These are phyloP conservation scores for Drosophila insularis DNA, from an alignment of 1,140 invertebrate species.

Conservation along the genomic window DNA sequence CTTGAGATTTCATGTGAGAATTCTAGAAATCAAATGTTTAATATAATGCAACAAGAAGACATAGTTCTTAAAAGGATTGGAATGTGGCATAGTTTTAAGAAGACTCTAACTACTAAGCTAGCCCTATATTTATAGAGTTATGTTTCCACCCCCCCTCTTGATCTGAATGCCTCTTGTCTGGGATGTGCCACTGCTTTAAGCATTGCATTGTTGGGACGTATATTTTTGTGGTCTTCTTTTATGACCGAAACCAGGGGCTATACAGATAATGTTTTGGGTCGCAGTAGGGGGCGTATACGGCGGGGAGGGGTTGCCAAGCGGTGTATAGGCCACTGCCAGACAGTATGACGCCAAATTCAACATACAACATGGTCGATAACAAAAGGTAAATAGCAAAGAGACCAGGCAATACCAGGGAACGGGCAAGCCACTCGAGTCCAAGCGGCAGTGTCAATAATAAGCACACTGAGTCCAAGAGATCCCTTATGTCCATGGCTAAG, in stretches of 20 bases:
- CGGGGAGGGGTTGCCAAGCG: slow-evolving; percentile 13
- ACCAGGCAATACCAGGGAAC: slow-evolving; percentile 16
- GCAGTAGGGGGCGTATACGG: slow-evolving; percentile 2
- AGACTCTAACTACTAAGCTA: too few relatives aligned
- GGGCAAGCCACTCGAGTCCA: slow-evolving; percentile 45
- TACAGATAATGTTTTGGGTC: slow-evolving; percentile 7
- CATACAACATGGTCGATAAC: slow-evolving; percentile 68
- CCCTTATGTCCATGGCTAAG: slow-evolving; percentile 32
- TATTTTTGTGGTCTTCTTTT: slow-evolving; percentile 74
- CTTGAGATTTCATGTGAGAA: too few relatives aligned
- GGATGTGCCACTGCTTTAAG: slow-evolving; percentile 28
- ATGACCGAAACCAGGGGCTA: slow-evolving; percentile 39
- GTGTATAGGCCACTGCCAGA: slow-evolving; percentile 62
- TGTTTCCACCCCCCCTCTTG: too few relatives aligned
- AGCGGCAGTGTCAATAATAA: slow-evolving; percentile 59
- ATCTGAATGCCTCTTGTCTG: neutral
- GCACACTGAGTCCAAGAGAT: slow-evolving; percentile 12
- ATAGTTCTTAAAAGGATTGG: too few relatives aligned
- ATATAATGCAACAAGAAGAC: too few relatives aligned
- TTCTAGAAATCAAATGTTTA: too few relatives aligned
- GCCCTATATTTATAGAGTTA: too few relatives aligned
- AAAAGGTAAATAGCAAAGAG: slow-evolving; percentile 66
- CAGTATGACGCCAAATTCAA: slow-evolving; percentile 79
- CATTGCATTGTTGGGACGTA: slow-evolving; percentile 65
- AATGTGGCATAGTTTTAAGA: too few relatives aligned